Conservation (phyloP, 2,888 invertebrate species). For the Cephus sareptanus region DNA sequence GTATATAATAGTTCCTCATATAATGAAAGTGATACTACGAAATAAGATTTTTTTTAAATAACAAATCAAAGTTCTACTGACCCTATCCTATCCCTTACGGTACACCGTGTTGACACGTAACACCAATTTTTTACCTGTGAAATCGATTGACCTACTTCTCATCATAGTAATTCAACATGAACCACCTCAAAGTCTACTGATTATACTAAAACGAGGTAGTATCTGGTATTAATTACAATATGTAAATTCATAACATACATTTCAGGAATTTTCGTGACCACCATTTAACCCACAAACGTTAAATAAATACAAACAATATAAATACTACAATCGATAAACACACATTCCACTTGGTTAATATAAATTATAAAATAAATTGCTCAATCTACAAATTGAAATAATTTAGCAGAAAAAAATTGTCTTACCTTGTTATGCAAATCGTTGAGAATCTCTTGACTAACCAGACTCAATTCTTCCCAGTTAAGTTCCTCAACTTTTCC, state of each 20-base stretch:
- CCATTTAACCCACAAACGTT: not conserved
- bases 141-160: conserved; percentile 57
- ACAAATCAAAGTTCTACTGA: conserved; percentile 1
- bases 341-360: not conserved
- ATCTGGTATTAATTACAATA: not conserved
- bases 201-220: not conserved
- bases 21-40: not conserved
- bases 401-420: conserved; percentile 13
- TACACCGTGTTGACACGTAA: not conserved
- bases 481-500: conserved; percentile 47
- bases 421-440: conserved; percentile 79
- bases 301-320: not conserved
- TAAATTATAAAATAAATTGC: not conserved
- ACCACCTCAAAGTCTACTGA: conserved; percentile 37
- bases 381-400: not conserved
- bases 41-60: not conserved
- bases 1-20: not conserved
- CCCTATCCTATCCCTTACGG: not conserved
- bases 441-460: conserved; percentile 72
- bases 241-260: not conserved
- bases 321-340: not conserved
- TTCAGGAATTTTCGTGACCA: not conserved
- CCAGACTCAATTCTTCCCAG: conserved; percentile 75
- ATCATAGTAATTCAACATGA: conserved; percentile 45
- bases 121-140: conserved; percentile 31